Percentiles rank a stretch among this genome's conserved stretches.
These are phyloP conservation scores for Sussaba pulchella DNA, from an alignment of 2,888 invertebrate species.

Conservation along the genomic window DNA sequence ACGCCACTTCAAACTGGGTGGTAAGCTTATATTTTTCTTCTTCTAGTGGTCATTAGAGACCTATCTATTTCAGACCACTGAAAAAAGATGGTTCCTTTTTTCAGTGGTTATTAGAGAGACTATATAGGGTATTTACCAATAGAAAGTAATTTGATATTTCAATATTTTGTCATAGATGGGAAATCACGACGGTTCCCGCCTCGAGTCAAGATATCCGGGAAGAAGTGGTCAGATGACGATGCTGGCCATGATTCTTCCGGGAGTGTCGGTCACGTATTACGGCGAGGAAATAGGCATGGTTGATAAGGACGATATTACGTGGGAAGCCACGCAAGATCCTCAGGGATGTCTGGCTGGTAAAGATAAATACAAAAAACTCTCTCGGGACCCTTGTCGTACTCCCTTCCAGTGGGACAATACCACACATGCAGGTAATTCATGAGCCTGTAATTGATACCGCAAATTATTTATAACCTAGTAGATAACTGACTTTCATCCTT, in stretches of 20 bases:
- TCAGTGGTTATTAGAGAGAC: no score
- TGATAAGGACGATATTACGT: slow-evolving; percentile 85
- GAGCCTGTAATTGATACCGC: background rate
- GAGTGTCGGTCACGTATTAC: slow-evolving; percentile 94
- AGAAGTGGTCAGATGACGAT: slow-evolving; percentile 94
- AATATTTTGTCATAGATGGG: slow-evolving; percentile 88
- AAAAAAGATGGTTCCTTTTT: no score
- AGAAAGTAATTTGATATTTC: no score
- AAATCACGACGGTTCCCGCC: slow-evolving; percentile 91
- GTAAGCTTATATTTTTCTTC: slow-evolving; percentile 85
- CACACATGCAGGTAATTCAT: slow-evolving; percentile 86
- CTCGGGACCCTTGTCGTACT: slow-evolving; percentile 91
- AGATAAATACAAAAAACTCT: slow-evolving; percentile 86
- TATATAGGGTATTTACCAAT: no score
- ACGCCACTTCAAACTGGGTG: slow-evolving; percentile 91
- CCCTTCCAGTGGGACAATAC: slow-evolving; percentile 92
- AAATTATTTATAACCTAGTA: background rate
- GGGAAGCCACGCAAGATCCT: slow-evolving; percentile 86
- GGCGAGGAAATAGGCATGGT: slow-evolving; percentile 93
- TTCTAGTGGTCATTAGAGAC: no score
- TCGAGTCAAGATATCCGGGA: slow-evolving; percentile 89
- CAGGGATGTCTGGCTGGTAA: slow-evolving; percentile 86
- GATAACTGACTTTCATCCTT: slow-evolving; percentile 6
- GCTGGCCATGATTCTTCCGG: slow-evolving; percentile 92
- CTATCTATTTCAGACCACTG: no score